Conservation (phyloP, 2,797 vertebrate species). For the Somateria mollissima region DNA sequence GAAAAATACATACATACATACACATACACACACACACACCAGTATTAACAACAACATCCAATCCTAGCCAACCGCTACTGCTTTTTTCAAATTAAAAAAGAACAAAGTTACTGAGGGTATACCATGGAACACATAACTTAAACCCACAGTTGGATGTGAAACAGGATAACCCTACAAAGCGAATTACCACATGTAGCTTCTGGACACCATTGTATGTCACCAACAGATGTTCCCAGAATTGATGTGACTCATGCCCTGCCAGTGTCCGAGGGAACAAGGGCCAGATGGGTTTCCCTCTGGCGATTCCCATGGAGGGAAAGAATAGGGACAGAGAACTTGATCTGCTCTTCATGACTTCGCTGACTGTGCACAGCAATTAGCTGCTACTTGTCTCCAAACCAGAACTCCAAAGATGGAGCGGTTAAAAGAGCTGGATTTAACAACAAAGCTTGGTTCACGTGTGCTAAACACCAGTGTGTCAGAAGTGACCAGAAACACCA, state of each 20-base stretch:
- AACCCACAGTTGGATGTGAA: background rate
- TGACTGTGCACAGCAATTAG: background rate
- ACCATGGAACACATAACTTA: background rate
- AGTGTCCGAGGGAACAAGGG: background rate
- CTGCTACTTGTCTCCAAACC: background rate
- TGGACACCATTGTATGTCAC: background rate
- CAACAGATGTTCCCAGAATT: background rate
- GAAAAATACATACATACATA: background rate
- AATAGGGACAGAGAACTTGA: background rate
- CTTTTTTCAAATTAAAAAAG: background rate
- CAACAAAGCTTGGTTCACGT: background rate
- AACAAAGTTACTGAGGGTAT: background rate
- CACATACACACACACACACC: background rate
- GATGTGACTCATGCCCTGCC: background rate
- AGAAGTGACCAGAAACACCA: background rate
- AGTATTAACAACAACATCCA: background rate
- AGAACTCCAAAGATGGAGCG: background rate
- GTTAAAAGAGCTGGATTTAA: background rate
- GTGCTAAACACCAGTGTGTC: background rate
- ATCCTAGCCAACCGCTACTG: background rate
- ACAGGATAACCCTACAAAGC: background rate
- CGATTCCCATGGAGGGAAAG: background rate
- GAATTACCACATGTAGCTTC: background rate
- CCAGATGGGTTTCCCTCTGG: background rate
- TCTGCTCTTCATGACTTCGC: background rate